Evolutionary conservation across 2,888 invertebrate species (phyloP), one percentile per base, ranked within the genome.

Genomic region (Odontomyia ornata): DNA sequence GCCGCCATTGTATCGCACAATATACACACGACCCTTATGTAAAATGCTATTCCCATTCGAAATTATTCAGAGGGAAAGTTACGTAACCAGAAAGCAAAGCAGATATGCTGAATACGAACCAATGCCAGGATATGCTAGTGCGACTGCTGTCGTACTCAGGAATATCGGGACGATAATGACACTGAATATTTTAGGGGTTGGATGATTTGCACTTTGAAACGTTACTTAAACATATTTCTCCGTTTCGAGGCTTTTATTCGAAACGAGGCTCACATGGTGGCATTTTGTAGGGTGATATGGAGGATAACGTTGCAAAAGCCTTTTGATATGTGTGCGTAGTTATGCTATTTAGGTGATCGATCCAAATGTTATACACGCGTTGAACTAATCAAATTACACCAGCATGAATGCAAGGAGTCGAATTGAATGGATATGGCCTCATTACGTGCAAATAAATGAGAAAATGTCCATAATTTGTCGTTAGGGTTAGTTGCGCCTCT

Each of bases 261-360:
- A 23, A 36, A 30, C 30, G 18, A 46, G 28, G 73, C 43, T 57
- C 60, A 36, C n/a, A 57, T 60, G 11, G 46, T 30, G 69, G 11
- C 30, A 46, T 27, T 69, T 69, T 69, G 57, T 30, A 57, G 73
- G 36, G 57, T 57, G 60, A 73, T 73, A 73, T 27, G 28, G 57
- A 60, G 73, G 73, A 73, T 73, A 36, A 60, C 21, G 57, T 73
- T 73, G 73, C 73, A 73, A 57, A 36, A 23, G 30, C 43, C 57
- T 36, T 36, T 73, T 57, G 13, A 60, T 73, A 60, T 57, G 57
- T 43, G 69, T 18, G 57, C 27, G 27, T 73, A 73, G 73, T 73
- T 73, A 73, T 73, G 73, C 73, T 73, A 73, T 47, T 73, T 73
- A 73, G 43, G 73, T 73, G 73, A 73, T 73, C 73, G 60, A 73